phyloP scores from a whole-genome alignment of 2,113 vertebrate species.

The Eolophus roseicapilla region DNA sequence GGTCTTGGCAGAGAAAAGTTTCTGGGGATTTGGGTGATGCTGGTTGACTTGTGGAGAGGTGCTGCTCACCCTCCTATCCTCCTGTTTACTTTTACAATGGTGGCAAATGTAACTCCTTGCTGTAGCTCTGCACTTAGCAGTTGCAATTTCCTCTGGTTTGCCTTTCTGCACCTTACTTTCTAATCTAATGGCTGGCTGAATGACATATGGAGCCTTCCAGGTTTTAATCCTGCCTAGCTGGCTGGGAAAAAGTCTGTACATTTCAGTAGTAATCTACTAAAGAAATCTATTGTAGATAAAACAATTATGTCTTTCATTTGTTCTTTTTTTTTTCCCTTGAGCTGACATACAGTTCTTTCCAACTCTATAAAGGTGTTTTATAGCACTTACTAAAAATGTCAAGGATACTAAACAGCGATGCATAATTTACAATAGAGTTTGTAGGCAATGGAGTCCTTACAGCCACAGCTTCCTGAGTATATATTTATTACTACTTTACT shows the following conservation, averaged over 20 bases:
- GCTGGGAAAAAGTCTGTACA: neutral
- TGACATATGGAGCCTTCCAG: constrained; percentile 30
- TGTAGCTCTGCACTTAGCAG: neutral
- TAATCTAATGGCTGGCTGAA: constrained; percentile 1
- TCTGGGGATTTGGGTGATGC: neutral
- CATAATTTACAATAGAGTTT: constrained; percentile 65
- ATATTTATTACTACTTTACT: constrained; percentile 63
- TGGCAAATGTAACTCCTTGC: neutral
- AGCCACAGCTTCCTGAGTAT: constrained; percentile 56
- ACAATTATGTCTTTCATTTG: constrained; percentile 62
- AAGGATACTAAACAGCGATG: constrained; percentile 65
- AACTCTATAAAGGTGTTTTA: constrained; percentile 67
- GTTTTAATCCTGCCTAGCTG: constrained; percentile 34
- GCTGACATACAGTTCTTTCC: constrained; percentile 57
- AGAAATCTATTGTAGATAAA: constrained; percentile 64
- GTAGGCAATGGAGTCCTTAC: constrained; percentile 44
- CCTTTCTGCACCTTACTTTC: constrained; percentile 19
- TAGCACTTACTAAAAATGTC: constrained; percentile 66
- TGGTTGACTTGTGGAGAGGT: neutral
- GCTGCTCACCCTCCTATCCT: neutral
- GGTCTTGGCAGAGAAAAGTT: neutral
- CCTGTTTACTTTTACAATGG: neutral
- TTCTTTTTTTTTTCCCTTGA: constrained; percentile 44
- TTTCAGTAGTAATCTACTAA: constrained; percentile 50
- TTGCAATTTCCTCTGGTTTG: constrained; percentile 19